These are phyloP conservation scores for Progne subis DNA, from an alignment of 2,113 vertebrate species.

Conservation along the genomic window DNA sequence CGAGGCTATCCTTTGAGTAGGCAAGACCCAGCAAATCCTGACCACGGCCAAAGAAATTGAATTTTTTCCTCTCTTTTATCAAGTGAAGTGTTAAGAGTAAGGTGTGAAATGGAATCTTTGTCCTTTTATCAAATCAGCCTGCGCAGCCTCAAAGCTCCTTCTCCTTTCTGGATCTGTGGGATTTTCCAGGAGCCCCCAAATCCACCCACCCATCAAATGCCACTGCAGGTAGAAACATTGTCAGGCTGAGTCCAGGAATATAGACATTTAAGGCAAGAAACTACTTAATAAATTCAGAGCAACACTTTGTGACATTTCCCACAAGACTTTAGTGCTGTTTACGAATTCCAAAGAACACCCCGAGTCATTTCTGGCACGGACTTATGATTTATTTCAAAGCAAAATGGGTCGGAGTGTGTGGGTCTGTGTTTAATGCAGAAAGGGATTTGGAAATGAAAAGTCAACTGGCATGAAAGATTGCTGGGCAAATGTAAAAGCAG, in stretches of 20 bases:
- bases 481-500: constrained; percentile 68
- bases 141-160: background rate
- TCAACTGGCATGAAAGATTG: constrained; percentile 78
- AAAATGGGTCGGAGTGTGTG: constrained; percentile 76
- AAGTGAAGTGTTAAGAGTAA: background rate
- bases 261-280: constrained; percentile 50
- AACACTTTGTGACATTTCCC: constrained; percentile 73
- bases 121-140: background rate
- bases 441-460: constrained; percentile 79
- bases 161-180: background rate
- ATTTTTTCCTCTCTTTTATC: background rate
- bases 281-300: constrained; percentile 70
- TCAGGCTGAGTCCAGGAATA: constrained; percentile 25
- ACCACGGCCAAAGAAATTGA: background rate
- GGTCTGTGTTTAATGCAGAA: constrained; percentile 77
- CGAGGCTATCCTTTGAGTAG: background rate
- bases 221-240: constrained; percentile 14
- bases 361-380: constrained; percentile 62
- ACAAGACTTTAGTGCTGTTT: constrained; percentile 74
- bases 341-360: constrained; percentile 75
- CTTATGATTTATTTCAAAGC: constrained; percentile 77
- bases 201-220: background rate
- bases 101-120: background rate
- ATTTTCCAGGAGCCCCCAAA: background rate
- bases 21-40: background rate